Percentiles rank a stretch among this genome's conserved stretches.
Evolutionary conservation across 2,797 vertebrate species (phyloP).

Genomic region (Rhynchonycteris naso): DNA sequence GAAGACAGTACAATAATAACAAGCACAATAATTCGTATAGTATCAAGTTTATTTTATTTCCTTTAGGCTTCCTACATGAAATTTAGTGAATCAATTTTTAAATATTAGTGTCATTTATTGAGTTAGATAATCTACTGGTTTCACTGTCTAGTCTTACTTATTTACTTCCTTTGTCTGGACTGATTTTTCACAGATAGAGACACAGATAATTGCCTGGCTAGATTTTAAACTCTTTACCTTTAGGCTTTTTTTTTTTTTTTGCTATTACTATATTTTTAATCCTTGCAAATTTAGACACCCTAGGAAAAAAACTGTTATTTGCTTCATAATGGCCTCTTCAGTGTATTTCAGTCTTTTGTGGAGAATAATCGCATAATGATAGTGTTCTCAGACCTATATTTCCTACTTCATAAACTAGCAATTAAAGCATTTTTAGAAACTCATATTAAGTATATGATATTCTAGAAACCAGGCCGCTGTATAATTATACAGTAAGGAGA

Average conservation of each 20-base stretch:
- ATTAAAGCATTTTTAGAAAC: constrained; percentile 80
- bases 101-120: background rate
- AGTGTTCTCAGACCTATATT: constrained; percentile 80
- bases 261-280: constrained; percentile 46
- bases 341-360: constrained; percentile 74
- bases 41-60: background rate
- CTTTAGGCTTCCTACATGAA: background rate
- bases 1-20: background rate
- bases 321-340: constrained; percentile 76
- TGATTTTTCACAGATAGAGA: constrained; percentile 36
- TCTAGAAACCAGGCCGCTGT: constrained; percentile 75
- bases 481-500: constrained; percentile 76
- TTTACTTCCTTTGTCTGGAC: background rate
- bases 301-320: constrained; percentile 77
- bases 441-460: constrained; percentile 78
- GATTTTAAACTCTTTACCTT: constrained; percentile 59
- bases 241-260: constrained; percentile 46
- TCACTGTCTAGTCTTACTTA: background rate
- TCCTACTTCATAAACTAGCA: constrained; percentile 81
- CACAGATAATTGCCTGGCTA: background rate
- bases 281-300: constrained; percentile 68
- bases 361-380: constrained; percentile 80
- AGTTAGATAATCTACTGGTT: background rate
- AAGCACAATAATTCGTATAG: background rate
- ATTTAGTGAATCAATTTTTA: background rate